Evolutionary conservation across 2,797 vertebrate species (phyloP), one percentile per base, ranked within the genome.

Genomic region (Furcifer pardalis): DNA sequence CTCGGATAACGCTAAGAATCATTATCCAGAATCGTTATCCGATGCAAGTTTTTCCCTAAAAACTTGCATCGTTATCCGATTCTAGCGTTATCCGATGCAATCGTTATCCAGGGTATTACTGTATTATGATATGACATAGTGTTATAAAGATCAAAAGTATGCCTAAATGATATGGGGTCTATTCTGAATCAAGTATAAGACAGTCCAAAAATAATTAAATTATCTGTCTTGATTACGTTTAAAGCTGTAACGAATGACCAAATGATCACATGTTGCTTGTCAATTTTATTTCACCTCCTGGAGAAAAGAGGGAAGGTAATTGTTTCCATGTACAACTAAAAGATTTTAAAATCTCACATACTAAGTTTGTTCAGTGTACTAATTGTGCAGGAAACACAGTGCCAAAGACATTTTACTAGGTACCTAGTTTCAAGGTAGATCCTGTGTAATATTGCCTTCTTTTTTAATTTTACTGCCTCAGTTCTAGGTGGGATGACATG

Each of bases 211-310:
- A 5, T 6, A 49, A 23, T 5, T 59, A 7, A 77, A n/a, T 42
- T 77, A 69, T 40, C 9, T n/a, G 44, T 19, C 27, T 59, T 65
- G 27, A 59, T 23, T 68, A 75, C 30, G 9, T 30, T 75, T 66
- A 46, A 83, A 83, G 19, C 79, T 4, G 52, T 73, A 63, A 40
- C 9, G 68, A 35, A 40, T 25, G 9, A 46, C 10, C 23, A 68
- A 52, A 25, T n/a, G 56, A 62, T 73, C 59, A 84, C 37, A 84
- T 49, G 30, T 13, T 81, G 37, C 37, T 69, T 85, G 30, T n/a
- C 32, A 60, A n/a, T 10, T 19, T n/a, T 56, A 40, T 56, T 71
- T 69, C 60, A 78, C 35, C 25, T 40, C 10, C 27, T 80, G 35
- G 74, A 80, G 44, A 75, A 27, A 44, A 1, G 49, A 49, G 42